Evolutionary conservation across 2,113 vertebrate species (phyloP), one percentile per base, ranked within the genome.

Genomic region (Lanius collurio): DNA sequence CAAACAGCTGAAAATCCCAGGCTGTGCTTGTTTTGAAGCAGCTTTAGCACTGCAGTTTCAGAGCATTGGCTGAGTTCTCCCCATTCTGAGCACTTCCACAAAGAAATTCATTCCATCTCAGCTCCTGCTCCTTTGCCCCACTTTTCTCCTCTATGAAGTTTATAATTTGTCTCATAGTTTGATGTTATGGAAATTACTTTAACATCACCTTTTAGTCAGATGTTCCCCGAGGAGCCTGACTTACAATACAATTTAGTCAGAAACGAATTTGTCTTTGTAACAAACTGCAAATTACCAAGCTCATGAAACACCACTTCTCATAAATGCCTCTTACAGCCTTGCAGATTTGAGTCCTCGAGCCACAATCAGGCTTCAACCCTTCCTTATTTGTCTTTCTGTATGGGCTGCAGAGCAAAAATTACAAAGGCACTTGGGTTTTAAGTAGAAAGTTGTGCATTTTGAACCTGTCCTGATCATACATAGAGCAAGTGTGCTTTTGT

Each of bases 191-290:
- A 97, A 97, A 97, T 97, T 83, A 47, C 55, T 94, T 94, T 47
- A 85, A 70, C 89, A 42, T 94, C 83, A 97, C 92, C 78, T 97
- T 97, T 97, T 83, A 94, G 77, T 87, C 30, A 42, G 80, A 15
- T 4, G 15, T 88, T 85, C 81, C 94, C 91, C 15, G 85, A 94
- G 90, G 89, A 97, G 70, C 26, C 41, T 87, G 82, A 42, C 71
- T 94, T 95, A 77, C 70, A 96, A 63, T 75, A 84, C 60, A 94
- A 69, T 97, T 97, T 96, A 96, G 91, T 95, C 74, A 95, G 91
- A 85, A 96, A 87, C 2, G 8, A 96, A 81, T 95, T 95, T 94
- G 77, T 82, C 88, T 97, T 95, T 92, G 77, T 88, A 95, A 96
- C 83, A 89, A 94, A 95, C 70, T 95, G 94, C 87, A 94, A 95